Evolutionary conservation across 2,888 invertebrate genomes (phyloP).

Genomic region (Philereme vetulata): DNA sequence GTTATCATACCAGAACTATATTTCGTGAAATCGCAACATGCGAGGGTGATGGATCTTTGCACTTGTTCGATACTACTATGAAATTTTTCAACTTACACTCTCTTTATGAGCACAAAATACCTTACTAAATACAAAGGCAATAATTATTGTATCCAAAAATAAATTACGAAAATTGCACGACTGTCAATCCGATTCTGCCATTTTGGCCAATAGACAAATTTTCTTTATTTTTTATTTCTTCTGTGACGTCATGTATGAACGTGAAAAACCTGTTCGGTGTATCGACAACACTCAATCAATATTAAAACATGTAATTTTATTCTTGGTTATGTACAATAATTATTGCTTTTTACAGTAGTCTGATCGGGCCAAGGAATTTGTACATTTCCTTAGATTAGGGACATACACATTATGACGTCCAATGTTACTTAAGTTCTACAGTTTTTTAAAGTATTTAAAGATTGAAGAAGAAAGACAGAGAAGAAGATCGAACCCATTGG

Average conservation of each 20-base stretch:
- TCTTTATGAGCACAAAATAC: constrained; percentile 49
- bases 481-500: too few species aligned
- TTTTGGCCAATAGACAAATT: constrained; percentile 69
- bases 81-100: constrained; percentile 40
- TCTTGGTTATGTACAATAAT: too few species aligned
- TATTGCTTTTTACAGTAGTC: too few species aligned
- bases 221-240: constrained; percentile 33
- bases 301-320: too few species aligned
- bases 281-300: too few species aligned
- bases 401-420: too few species aligned
- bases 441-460: too few species aligned
- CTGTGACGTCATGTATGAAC: constrained; percentile 16
- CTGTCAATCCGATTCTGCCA: constrained; percentile 80
- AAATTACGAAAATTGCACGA: constrained; percentile 77
- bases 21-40: constrained; percentile 68
- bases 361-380: too few species aligned
- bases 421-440: too few species aligned
- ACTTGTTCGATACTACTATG: constrained; percentile 40
- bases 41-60: constrained; percentile 40
- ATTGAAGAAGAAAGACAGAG: too few species aligned
- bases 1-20: constrained; percentile 79
- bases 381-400: too few species aligned
- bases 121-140: constrained; percentile 57
- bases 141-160: constrained; percentile 72
- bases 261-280: not conserved